Conservation (phyloP, 2,113 vertebrate genomes). For the Mormyrus lacerda region DNA sequence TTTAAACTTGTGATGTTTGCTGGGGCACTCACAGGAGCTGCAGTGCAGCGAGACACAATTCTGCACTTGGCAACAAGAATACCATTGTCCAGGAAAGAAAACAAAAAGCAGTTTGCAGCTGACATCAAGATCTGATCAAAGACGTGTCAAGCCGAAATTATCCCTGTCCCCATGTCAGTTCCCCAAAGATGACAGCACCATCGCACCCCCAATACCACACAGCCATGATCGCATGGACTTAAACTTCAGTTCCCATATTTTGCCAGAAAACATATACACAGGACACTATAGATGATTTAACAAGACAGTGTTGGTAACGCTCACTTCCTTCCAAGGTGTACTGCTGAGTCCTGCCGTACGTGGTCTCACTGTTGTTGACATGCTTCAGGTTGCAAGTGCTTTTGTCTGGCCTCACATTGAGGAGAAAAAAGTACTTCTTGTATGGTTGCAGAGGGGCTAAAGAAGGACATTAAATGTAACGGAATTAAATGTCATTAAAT, state of each 20-base stretch:
- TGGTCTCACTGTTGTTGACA: slow-evolving; percentile 54
- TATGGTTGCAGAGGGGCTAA: slow-evolving; percentile 54
- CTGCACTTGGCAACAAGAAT: neutral
- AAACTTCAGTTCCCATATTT: neutral
- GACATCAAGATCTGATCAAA: neutral
- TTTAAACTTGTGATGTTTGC: slow-evolving; percentile 52
- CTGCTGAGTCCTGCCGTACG: slow-evolving; percentile 52
- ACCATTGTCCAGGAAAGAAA: neutral
- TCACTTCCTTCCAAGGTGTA: slow-evolving; percentile 66
- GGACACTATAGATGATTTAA: neutral
- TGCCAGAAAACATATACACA: neutral
- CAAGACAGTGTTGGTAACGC: slow-evolving; percentile 2
- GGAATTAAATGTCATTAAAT: neutral
- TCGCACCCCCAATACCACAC: no score
- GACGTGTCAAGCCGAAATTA: neutral
- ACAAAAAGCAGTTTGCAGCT: neutral
- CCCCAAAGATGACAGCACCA: neutral
- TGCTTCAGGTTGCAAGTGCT: slow-evolving; percentile 53
- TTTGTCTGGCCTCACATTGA: slow-evolving; percentile 46
- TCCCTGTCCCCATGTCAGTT: neutral
- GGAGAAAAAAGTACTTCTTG: slow-evolving; percentile 52
- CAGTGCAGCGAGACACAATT: neutral
- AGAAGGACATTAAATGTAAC: neutral
- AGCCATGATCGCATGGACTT: neutral
- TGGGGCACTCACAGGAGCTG: slow-evolving; percentile 63